phyloP scores from a whole-genome alignment of 2,113 vertebrate species.

The Elephantulus edwardii region DNA sequence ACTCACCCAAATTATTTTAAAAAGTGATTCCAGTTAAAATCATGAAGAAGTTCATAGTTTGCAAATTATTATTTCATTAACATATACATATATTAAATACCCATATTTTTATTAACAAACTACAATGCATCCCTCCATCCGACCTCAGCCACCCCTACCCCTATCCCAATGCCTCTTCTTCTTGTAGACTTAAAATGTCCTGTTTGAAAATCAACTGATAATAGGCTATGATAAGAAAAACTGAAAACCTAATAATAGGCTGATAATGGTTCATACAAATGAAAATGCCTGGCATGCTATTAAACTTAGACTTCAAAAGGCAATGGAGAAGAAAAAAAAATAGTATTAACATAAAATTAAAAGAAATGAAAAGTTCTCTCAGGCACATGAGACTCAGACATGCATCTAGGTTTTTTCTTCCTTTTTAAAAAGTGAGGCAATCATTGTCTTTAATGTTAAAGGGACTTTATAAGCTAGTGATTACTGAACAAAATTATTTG shows the following conservation, averaged over 20 bases:
- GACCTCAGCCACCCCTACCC: background rate
- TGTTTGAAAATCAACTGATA: constrained; percentile 76
- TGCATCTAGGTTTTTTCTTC: constrained; percentile 78
- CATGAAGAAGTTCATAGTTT: background rate
- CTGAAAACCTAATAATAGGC: constrained; percentile 79
- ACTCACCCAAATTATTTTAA: constrained; percentile 43
- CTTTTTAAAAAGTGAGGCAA: constrained; percentile 81
- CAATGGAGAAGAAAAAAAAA: constrained; percentile 81
- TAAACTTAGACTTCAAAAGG: constrained; percentile 83
- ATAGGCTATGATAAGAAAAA: constrained; percentile 75
- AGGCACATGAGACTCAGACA: constrained; percentile 86
- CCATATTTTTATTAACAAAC: constrained; percentile 20
- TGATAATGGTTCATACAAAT: constrained; percentile 81
- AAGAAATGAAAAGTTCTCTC: constrained; percentile 82
- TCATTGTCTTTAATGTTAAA: constrained; percentile 85
- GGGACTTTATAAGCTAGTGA: constrained; percentile 85
- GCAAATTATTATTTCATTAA: background rate
- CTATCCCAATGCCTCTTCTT: background rate
- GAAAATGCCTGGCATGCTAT: constrained; percentile 84
- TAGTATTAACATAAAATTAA: constrained; percentile 75
- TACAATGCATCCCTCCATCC: background rate
- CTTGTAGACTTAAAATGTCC: background rate
- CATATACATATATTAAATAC: background rate
- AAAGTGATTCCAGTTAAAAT: constrained; percentile 25
- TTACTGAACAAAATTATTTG: constrained; percentile 83